Evolutionary conservation across 1,140 invertebrate species (phyloP).

Genomic region (Limonius californicus): DNA sequence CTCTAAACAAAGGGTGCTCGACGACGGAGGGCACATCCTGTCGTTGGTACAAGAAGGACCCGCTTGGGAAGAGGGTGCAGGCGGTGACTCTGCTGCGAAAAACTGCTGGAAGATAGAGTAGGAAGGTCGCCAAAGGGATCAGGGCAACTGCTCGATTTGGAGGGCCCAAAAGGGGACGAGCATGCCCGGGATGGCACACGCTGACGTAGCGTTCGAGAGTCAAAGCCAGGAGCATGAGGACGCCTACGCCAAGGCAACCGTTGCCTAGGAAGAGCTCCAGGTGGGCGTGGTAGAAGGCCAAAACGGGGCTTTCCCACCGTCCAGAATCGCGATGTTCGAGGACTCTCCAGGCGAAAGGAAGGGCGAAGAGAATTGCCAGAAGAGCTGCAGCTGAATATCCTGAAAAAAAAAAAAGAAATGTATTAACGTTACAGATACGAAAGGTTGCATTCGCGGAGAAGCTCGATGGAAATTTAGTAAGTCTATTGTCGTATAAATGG

Average conservation of each 20-base stretch:
- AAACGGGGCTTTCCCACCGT: constrained; percentile 57
- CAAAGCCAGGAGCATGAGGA: constrained; percentile 75
- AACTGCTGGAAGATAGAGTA: constrained; percentile 62
- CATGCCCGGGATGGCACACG: constrained; percentile 70
- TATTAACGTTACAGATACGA: not conserved
- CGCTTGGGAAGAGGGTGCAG: constrained; percentile 39
- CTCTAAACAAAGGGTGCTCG: constrained; percentile 43
- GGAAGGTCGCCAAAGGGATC: constrained; percentile 59
- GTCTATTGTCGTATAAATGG: too few species aligned
- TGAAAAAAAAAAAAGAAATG: constrained; percentile 44
- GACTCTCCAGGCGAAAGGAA: constrained; percentile 67
- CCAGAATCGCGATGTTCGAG: constrained; percentile 62
- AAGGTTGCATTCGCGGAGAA: too few species aligned
- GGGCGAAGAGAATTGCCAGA: constrained; percentile 66
- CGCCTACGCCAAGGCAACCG: constrained; percentile 67
- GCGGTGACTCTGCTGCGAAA: constrained; percentile 58
- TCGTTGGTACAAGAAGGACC: constrained; percentile 48
- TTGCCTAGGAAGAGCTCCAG: constrained; percentile 72
- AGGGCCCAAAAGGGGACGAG: constrained; percentile 57
- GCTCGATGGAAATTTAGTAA: too few species aligned
- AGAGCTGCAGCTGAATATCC: constrained; percentile 68
- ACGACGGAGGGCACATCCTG: constrained; percentile 54
- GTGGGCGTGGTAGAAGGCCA: constrained; percentile 70
- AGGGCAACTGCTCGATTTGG: constrained; percentile 58
- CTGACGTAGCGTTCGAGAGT: constrained; percentile 78